Conservation (phyloP, 2,113 vertebrate species). For the Sapayoa aenigma region DNA sequence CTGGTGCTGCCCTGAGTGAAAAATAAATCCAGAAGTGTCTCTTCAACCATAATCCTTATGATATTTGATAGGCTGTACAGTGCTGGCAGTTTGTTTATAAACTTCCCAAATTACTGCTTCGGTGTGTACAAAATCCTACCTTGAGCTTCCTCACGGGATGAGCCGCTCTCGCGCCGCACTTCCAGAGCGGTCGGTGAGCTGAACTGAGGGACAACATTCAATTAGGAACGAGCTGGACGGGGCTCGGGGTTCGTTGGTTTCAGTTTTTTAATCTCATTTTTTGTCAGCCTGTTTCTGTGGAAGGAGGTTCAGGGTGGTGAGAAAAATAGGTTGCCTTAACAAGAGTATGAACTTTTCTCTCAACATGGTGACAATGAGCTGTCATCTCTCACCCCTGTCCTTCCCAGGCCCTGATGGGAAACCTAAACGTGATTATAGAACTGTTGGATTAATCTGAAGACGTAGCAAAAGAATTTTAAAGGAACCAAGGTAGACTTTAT, state of each 20-base stretch:
- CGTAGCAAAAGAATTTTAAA: background rate
- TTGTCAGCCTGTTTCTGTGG: background rate
- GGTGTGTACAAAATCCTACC: background rate
- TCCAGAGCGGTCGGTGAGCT: background rate
- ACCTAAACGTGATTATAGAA: background rate
- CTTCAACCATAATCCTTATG: background rate
- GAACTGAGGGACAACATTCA: background rate
- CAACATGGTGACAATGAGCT: background rate
- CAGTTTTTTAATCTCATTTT: background rate
- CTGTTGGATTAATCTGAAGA: background rate
- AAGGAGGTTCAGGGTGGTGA: background rate
- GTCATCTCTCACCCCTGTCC: background rate
- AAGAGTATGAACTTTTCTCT: background rate
- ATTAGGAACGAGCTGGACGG: background rate
- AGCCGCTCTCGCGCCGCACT: background rate
- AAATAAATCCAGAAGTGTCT: background rate
- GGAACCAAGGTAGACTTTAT: background rate
- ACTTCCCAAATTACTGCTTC: background rate
- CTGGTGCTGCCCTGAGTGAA: background rate
- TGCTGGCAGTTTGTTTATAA: background rate
- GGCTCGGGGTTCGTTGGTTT: background rate
- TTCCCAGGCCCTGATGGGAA: background rate
- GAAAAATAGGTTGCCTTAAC: constrained; percentile 32
- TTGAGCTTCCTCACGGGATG: constrained; percentile 50
- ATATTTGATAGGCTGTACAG: background rate